phyloP scores from a whole-genome alignment of 2,888 invertebrate species.

The Drosophila hawaiiensis region DNA sequence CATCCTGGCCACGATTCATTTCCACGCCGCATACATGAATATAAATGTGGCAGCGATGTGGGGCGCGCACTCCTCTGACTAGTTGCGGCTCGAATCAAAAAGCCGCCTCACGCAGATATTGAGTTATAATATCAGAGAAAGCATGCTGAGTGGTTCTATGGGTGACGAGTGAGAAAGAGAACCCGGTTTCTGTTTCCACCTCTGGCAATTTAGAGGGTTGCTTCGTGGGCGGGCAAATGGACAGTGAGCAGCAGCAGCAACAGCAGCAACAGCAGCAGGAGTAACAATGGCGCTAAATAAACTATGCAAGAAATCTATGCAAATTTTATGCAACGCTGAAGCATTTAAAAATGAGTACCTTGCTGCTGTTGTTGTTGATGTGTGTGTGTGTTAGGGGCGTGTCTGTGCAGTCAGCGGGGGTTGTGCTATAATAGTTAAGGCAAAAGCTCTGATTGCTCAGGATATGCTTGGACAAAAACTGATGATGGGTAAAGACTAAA shows the following conservation, averaged over 20 bases:
- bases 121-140: slow-evolving; percentile 66
- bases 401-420: slow-evolving; percentile 30
- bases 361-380: slow-evolving; percentile 7
- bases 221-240: slow-evolving; percentile 53
- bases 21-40: slow-evolving; percentile 78
- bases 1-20: slow-evolving; percentile 65
- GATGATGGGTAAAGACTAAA: slow-evolving; percentile 14
- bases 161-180: neutral
- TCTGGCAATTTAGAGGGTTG: slow-evolving; percentile 56
- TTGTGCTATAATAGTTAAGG: slow-evolving; percentile 38
- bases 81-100: slow-evolving; percentile 43
- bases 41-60: slow-evolving; percentile 68
- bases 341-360: slow-evolving; percentile 76
- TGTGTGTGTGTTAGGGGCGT: slow-evolving; percentile 26
- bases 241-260: slow-evolving; percentile 46
- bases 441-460: slow-evolving; percentile 54
- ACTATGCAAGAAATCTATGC: slow-evolving; percentile 76
- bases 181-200: slow-evolving; percentile 8
- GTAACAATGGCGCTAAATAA: slow-evolving; percentile 66
- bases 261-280: slow-evolving; percentile 8
- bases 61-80: slow-evolving; percentile 7
- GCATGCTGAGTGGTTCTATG: slow-evolving; percentile 7
- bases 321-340: slow-evolving; percentile 78
- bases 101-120: slow-evolving; percentile 70
- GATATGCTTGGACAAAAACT: slow-evolving; percentile 26